A percentile compares a stretch with the other conserved stretches of the same genome.
Evolutionary conservation across 2,888 invertebrate species (phyloP).

Genomic region (Diogma glabrata): DNA sequence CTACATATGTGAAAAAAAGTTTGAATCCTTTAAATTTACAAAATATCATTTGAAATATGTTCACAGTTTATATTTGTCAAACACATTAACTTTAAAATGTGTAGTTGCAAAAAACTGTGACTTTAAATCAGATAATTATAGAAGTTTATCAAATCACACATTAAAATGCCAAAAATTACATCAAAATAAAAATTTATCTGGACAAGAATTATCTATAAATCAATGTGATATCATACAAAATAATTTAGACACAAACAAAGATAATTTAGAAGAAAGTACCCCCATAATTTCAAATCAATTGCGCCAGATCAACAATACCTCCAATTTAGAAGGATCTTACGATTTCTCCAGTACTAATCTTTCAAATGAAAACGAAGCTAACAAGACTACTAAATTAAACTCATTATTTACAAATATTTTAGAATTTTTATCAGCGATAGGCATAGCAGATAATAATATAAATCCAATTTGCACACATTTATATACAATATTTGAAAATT

Average conservation of each 20-base stretch:
- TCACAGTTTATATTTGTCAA: neutral
- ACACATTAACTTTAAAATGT: neutral
- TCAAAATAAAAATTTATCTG: too few relatives aligned
- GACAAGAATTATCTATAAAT: too few relatives aligned
- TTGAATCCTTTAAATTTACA: neutral
- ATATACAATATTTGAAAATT: neutral
- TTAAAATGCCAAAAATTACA: neutral
- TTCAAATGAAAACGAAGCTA: too few relatives aligned
- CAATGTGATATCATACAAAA: too few relatives aligned
- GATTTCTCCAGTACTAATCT: too few relatives aligned
- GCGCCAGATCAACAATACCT: neutral
- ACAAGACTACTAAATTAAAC: neutral
- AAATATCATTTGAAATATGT: too few relatives aligned
- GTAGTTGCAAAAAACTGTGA: neutral
- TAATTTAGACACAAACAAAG: neutral
- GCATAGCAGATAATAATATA: neutral
- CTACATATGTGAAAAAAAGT: neutral
- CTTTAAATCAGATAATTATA: neutral
- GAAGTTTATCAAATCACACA: neutral
- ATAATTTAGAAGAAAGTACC: neutral
- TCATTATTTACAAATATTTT: neutral
- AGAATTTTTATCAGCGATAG: neutral
- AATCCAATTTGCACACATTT: neutral
- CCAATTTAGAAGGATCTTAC: neutral
- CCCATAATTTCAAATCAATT: neutral